phyloP scores from a whole-genome alignment of 1,140 invertebrate species.

The Plodia interpunctella region DNA sequence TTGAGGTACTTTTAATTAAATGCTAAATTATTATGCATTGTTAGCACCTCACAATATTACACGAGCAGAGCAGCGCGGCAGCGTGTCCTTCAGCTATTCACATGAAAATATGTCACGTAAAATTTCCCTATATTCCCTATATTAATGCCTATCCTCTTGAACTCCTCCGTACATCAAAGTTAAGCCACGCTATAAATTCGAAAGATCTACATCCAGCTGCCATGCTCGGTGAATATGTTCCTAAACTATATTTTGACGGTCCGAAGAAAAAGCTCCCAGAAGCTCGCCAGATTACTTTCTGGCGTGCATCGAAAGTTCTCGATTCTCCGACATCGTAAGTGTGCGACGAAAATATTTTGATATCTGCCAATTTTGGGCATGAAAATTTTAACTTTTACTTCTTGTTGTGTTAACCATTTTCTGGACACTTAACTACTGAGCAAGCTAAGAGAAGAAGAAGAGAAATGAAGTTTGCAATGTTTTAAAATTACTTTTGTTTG shows the following conservation, averaged over 20 bases:
- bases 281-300: neutral
- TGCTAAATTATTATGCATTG: no score
- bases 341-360: no score
- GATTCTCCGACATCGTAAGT: neutral
- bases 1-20: no score
- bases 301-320: neutral
- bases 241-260: neutral
- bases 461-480: no score
- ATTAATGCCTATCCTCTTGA: neutral
- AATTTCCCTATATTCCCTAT: no score
- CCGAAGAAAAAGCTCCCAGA: neutral
- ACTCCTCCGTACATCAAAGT: neutral
- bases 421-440: no score
- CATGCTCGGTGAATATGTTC: neutral
- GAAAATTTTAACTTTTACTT: no score
- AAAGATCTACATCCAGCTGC: neutral
- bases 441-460: no score
- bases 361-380: no score
- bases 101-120: neutral
- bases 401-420: no score
- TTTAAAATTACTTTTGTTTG: constrained; percentile 11
- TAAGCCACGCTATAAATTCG: neutral
- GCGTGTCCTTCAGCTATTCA: neutral
- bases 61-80: no score
- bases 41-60: no score